These are phyloP conservation scores for Hypercompe scribonia DNA, from an alignment of 2,888 invertebrate genomes.

Conservation along the genomic window DNA sequence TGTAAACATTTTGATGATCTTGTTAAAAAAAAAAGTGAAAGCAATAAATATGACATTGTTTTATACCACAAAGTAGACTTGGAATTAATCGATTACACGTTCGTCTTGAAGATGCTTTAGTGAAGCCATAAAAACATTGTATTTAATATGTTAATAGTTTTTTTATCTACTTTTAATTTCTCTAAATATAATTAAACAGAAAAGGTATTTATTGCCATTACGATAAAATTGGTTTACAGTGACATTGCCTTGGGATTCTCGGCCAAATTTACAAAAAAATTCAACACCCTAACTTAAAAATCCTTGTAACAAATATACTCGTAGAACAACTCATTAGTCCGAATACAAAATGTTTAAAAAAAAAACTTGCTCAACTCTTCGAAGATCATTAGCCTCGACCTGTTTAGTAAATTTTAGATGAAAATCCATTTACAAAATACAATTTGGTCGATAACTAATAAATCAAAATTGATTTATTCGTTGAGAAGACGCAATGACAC, in stretches of 20 bases:
- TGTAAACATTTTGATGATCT: constrained; percentile 12
- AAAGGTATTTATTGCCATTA: no score
- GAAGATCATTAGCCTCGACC: neutral
- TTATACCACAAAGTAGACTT: constrained; percentile 1
- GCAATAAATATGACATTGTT: constrained; percentile 13
- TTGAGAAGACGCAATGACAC: no score
- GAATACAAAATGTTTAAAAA: no score
- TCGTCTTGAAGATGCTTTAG: neutral
- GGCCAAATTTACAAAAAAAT: neutral
- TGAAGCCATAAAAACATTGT: neutral
- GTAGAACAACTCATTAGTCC: neutral
- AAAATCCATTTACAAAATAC: no score
- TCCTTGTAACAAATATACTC: neutral
- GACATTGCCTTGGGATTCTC: neutral
- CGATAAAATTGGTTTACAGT: neutral
- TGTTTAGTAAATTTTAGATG: neutral
- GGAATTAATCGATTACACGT: neutral
- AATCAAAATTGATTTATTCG: neutral
- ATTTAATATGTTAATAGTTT: neutral
- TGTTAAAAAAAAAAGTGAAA: neutral
- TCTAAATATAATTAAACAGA: no score
- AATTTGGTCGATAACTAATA: neutral
- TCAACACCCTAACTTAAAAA: neutral
- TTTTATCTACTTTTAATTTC: neutral
- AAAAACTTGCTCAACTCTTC: neutral